Evolutionary conservation across 2,888 invertebrate species (phyloP), one percentile per base, ranked within the genome.

Genomic region (Cacoxenus indagator): DNA sequence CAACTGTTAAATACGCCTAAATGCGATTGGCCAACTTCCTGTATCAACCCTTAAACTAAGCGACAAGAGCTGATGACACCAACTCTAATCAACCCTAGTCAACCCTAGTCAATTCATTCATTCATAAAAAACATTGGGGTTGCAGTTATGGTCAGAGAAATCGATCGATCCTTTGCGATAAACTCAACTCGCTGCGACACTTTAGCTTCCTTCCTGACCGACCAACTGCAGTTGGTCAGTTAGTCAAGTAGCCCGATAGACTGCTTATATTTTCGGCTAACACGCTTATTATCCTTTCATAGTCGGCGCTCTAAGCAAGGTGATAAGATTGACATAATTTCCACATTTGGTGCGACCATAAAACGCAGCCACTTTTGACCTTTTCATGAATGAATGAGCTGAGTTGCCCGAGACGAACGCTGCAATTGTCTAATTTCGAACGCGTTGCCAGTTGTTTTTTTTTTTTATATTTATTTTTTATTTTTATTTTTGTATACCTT

Each of bases 381-480:
- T 43, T 65, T 54, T 67, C 29, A 59, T 67, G 66, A 67, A 67
- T 67, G 66, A 59, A 59, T 11, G 37, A n/a, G 37, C n/a, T n/a
- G n/a, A n/a, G n/a, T n/a, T n/a, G n/a, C n/a, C n/a, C n/a, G n/a
- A n/a, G n/a, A n/a, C n/a, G n/a, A n/a, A n/a, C n/a, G 17, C 24
- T 22, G 24, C 74, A 81, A 79, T 79, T 79, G 75, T 80, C 81
- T 76, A 76, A 80, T 80, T 80, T 83, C 83, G 81, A 82, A 80
- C 83, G 80, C 75, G 77, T 75, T 70, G 76, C 66, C 76, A 67
- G 74, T 73, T 75, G 76, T 62, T 62, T 62, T 61, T 43, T 14
- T 3, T 19, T 19, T 37, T 61, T 9, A 1, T 24, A 61, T 11
- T 59, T 61, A 37, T 29, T 43, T 9, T 62, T 59, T n/a, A n/a